phyloP scores from a whole-genome alignment of 2,797 vertebrate genomes.

The Myotis myotis region DNA sequence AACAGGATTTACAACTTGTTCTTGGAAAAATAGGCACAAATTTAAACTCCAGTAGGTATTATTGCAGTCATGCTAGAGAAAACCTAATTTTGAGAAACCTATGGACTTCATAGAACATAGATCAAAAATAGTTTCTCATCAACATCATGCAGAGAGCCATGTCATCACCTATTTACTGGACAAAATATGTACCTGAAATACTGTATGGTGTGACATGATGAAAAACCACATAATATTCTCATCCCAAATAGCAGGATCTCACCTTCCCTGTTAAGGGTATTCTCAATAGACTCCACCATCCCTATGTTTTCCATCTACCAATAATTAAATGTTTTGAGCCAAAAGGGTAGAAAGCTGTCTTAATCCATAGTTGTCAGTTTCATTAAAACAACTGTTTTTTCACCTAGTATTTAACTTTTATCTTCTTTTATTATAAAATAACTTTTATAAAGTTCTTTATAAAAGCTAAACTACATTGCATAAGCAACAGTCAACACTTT shows the following conservation, averaged over 20 bases:
- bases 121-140: constrained; percentile 41
- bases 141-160: constrained; percentile 30
- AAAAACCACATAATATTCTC: neutral
- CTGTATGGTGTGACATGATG: neutral
- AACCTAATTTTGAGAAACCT: constrained; percentile 45
- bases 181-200: constrained; percentile 38
- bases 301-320: neutral
- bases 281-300: neutral
- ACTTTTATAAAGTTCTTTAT: neutral
- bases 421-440: neutral
- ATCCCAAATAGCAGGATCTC: constrained; percentile 1
- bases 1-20: constrained; percentile 58
- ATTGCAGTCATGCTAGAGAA: constrained; percentile 45
- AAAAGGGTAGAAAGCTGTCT: neutral
- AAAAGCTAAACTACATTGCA: neutral
- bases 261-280: neutral
- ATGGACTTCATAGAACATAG: constrained; percentile 38
- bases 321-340: constrained; percentile 38
- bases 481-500: neutral
- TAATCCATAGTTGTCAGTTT: neutral
- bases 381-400: constrained; percentile 14
- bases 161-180: constrained; percentile 34
- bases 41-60: constrained; percentile 56
- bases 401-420: constrained; percentile 12
- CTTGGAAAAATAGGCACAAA: constrained; percentile 26